Percentiles rank a stretch among this genome's conserved stretches.
These are phyloP conservation scores for Ditula angustiorana DNA, from an alignment of 2,888 invertebrate species.

Conservation along the genomic window DNA sequence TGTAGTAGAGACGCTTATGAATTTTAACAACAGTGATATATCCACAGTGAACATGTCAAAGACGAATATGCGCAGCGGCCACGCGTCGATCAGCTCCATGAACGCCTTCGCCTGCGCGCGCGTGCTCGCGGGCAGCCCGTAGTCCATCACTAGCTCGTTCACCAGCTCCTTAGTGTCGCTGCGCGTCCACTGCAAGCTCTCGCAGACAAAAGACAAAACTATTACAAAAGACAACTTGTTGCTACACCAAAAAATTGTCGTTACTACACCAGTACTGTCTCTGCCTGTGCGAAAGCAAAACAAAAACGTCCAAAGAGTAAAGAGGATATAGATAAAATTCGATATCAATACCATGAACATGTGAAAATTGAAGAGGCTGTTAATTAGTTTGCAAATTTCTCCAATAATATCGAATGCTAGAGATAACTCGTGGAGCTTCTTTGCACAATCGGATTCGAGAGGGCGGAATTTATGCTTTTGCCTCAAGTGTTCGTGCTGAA, in stretches of 20 bases:
- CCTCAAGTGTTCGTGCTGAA: not conserved
- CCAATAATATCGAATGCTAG: conserved; percentile 32
- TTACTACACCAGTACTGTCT: not conserved
- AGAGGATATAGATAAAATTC: conserved; percentile 31
- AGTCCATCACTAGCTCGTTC: conserved; percentile 40
- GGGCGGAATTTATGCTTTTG: not conserved
- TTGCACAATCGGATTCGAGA: not conserved
- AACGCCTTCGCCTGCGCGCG: conserved; percentile 39
- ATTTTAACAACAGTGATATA: conserved; percentile 68
- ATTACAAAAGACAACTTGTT: conserved; percentile 22
- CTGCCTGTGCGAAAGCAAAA: conserved; percentile 20
- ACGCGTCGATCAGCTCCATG: conserved; percentile 37
- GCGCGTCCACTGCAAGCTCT: conserved; percentile 21
- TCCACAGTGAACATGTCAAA: conserved; percentile 72
- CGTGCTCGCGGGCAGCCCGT: conserved; percentile 18
- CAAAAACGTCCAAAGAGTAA: conserved; percentile 38
- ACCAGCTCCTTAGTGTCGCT: conserved; percentile 31
- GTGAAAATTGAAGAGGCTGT: conserved; percentile 39
- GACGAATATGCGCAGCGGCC: conserved; percentile 52
- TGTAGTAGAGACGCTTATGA: conserved; percentile 69
- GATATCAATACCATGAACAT: conserved; percentile 34
- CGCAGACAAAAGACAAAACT: conserved; percentile 32
- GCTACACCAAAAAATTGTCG: conserved; percentile 26
- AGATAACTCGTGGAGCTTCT: conserved; percentile 26
- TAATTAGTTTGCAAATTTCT: conserved; percentile 29